Evolutionary conservation across 2,888 invertebrate genomes (phyloP), one percentile per base, ranked within the genome.

Genomic region (Apomyelois bistriatella): DNA sequence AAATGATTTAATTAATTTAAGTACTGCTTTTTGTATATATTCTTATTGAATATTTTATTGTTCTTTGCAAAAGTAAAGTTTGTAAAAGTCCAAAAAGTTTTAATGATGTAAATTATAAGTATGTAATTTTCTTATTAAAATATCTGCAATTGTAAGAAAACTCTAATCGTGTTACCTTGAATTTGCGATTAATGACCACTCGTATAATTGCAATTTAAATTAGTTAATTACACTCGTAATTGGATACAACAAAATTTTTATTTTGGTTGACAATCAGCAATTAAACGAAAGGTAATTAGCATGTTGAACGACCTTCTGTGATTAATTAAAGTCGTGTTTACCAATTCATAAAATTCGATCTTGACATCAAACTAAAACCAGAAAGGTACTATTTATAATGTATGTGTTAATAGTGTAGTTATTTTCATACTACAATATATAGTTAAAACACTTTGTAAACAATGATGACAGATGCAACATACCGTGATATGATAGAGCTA

Each of bases 401-500:
- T 13, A 5, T 4, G 8, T 13, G 15, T 15, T 13, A 32, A 10
- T 46, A 15, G 15, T 13, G 13, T 30, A 30, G 22, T 2, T 22
- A 22, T 7, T 28, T 5, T 28, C 28, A 5, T 7, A 28, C 7
- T 28, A 28, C 28, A 28, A 10, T 8, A 2, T 7, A 6, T 32
- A 32, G 9, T 10, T 32, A 32, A 10, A 7, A 10, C 10, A 32
- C 13, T 46, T 46, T 32, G 46, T 46, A 35, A 46, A 46, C 46
- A 46, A 46, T 15, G 15, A 32, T 46, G 32, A 43, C 9, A 50
- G 12, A 51, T 41, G 42, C 16, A 32, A 79, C 79, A 64, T 79
- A 90, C 89, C 89, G 82, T 90, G 89, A 81, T 87, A 80, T 64
- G 88, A 80, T 76, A 89, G 79, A 65, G 88, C 88, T 67, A 88